Percentiles rank a stretch among this genome's conserved stretches.
Evolutionary conservation across 2,888 invertebrate species (phyloP).

Genomic region (Nemoura dubitans): DNA sequence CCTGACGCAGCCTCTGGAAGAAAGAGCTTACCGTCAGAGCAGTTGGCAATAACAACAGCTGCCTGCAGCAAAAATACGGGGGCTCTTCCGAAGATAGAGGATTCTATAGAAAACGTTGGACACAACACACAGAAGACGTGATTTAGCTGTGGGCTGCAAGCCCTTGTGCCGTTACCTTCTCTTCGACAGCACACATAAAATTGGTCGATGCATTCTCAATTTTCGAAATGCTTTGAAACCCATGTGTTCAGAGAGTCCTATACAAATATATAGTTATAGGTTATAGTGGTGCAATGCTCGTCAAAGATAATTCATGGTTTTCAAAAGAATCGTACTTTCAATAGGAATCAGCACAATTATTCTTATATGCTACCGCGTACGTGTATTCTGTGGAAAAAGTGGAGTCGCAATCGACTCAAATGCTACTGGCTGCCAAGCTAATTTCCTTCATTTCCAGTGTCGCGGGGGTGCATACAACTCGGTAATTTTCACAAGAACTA

Average conservation of each 20-base stretch:
- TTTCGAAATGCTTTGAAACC: slow-evolving; percentile 18
- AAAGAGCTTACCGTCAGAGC: not conserved
- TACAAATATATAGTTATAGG: slow-evolving; percentile 19
- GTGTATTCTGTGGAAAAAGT: not conserved
- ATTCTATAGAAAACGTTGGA: slow-evolving; percentile 34
- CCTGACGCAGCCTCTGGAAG: slow-evolving; percentile 13
- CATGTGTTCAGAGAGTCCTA: slow-evolving; percentile 25
- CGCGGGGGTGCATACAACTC: not conserved
- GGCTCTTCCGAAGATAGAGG: not conserved
- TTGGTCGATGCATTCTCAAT: slow-evolving; percentile 16
- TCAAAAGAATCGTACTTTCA: not conserved
- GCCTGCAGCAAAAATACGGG: slow-evolving; percentile 32
- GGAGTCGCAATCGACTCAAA: not conserved
- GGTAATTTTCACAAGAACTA: not conserved
- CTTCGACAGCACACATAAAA: slow-evolving; percentile 7
- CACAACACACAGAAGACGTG: slow-evolving; percentile 27
- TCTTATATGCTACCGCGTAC: not conserved
- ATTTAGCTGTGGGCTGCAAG: slow-evolving; percentile 35
- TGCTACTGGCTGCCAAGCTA: not conserved
- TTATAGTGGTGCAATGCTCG: slow-evolving; percentile 23
- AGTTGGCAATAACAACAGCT: slow-evolving; percentile 42
- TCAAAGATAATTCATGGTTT: slow-evolving; percentile 30
- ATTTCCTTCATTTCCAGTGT: not conserved
- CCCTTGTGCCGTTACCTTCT: not conserved
- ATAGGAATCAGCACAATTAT: not conserved